Evolutionary conservation across 2,797 vertebrate species (phyloP), one percentile per base, ranked within the genome.

Genomic region (Macroramphosus scolopax): DNA sequence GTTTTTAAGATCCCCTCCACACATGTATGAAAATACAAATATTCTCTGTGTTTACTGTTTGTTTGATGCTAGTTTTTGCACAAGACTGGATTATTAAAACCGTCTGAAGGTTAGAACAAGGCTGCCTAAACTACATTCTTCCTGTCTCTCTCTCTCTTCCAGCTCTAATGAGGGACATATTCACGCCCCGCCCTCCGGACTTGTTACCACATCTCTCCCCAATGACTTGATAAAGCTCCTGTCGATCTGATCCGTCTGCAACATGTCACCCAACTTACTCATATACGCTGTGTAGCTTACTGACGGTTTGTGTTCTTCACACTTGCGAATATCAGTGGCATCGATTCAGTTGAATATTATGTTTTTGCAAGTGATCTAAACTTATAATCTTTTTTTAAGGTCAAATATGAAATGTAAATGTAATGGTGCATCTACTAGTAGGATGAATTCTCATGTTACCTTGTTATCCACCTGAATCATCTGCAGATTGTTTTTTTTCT

Each of bases 161-260:
- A 90, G 90, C 67, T 62, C 65, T 89, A 73, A 87, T 89, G 78
- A 75, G 41, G 28, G 72, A 85, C 50, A 16, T 81, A 0, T 88
- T 89, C 24, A 7, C 55, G 2, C 51, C 70, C 13, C 72, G 36
- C 18, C 66, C 79, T 0, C 77, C 77, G 1, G 35, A 75, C 41
- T 58, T 68, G 45, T 73, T 68, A 0, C 70, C 69, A 1, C 78
- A 77, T n/a, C 57, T 77, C 33, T 80, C 83, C 0, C 64, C 77
- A 0, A 38, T 86, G 55, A 84, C 80, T 34, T 90, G 84, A 89
- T 6, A 26, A 13, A 14, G 6, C 34, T 16, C n/a, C 50, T 10
- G 43, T 39, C 37, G 17, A 36, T 22, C 24, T 14, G 43, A 51
- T 60, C 44, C 12, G 25, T 24, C 45, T 43, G 46, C 45, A 45